Base-by-base conservation (phyloP, 2,113 vertebrate species). In the Zosterops japonicus region DNA sequence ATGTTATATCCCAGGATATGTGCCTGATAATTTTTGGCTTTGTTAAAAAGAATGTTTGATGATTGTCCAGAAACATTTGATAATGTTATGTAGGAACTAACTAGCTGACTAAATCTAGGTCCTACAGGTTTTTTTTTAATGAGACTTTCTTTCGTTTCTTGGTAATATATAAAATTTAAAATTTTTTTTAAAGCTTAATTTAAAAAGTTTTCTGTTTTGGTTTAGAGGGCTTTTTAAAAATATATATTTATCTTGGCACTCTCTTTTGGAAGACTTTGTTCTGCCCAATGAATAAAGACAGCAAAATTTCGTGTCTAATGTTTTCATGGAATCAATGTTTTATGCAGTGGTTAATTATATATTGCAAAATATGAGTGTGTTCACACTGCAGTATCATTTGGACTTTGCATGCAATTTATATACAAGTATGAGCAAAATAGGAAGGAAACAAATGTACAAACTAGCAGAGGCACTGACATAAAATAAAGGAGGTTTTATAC, bases 281-380 rank as follows among this genome's bases (percentile, higher is more conserved):
- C 36, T 83, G 24, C 4, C 10, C 53, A 16, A 65, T 61, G 21
- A 80, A 79, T 36, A 90, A 80, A 74, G 28, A 21, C 20, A 76
- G 9, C 8, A 52, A 63, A 83, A 63, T 86, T 93, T 39, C 4
- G 47, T 55, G n/a, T 42, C 22, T 71, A 83, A 42, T 36, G 11
- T 12, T 87, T 71, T 79, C 36, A 25, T 21, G 8, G 13, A 81
- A 83, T 92, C 20, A 83, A 71, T 90, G 25, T 89, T 96, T 92
- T 70, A 95, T 94, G 18, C 11, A 53, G 60, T 88, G 8, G 11
- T 83, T 87, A 85, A 88, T 86, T 91, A 88, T 63, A 77, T 44
- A 70, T 80, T 49, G 11, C n/a, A 77, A 92, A 94, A 88, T 63
- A 36, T 33, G 6, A 49, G 6, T 27, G 29, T 27, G 4, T 55